phyloP scores from a whole-genome alignment of 2,888 invertebrate genomes.

The Crepidodera aurea region DNA sequence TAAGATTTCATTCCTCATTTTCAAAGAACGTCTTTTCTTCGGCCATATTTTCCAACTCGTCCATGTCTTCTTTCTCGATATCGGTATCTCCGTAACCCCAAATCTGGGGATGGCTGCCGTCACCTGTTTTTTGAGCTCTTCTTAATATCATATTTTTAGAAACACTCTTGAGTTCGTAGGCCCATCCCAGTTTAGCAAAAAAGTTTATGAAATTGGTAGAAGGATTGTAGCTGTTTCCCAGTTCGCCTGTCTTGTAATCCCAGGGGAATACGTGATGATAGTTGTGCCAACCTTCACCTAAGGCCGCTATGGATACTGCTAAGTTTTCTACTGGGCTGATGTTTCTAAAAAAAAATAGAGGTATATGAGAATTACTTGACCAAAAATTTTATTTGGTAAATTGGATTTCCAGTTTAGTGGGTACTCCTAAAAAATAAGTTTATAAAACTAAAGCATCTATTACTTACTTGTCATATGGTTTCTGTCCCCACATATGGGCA shows the following conservation, averaged over 20 bases:
- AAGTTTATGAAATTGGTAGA: slow-evolving; percentile 83
- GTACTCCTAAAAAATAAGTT: no score
- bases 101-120: slow-evolving; percentile 65
- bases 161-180: slow-evolving; percentile 78
- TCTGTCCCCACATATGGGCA: slow-evolving; percentile 92
- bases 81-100: slow-evolving; percentile 74
- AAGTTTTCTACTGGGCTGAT: slow-evolving; percentile 78
- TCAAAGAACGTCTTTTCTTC: slow-evolving; percentile 44
- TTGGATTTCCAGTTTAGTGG: no score
- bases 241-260: slow-evolving; percentile 67
- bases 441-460: no score
- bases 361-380: not conserved
- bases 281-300: slow-evolving; percentile 87
- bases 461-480: slow-evolving; percentile 85
- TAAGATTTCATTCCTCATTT: slow-evolving; percentile 21
- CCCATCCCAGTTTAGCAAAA: slow-evolving; percentile 82
- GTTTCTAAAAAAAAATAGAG: slow-evolving; percentile 63
- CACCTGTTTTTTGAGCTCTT: slow-evolving; percentile 68
- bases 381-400: no score
- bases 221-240: slow-evolving; percentile 66
- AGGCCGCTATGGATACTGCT: slow-evolving; percentile 75
- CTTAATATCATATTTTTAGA: slow-evolving; percentile 67
- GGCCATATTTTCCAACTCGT: slow-evolving; percentile 66
- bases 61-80: slow-evolving; percentile 65
- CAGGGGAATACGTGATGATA: slow-evolving; percentile 79